Evolutionary conservation across 2,113 vertebrate genomes (phyloP).

Genomic region (Theristicus caerulescens): DNA sequence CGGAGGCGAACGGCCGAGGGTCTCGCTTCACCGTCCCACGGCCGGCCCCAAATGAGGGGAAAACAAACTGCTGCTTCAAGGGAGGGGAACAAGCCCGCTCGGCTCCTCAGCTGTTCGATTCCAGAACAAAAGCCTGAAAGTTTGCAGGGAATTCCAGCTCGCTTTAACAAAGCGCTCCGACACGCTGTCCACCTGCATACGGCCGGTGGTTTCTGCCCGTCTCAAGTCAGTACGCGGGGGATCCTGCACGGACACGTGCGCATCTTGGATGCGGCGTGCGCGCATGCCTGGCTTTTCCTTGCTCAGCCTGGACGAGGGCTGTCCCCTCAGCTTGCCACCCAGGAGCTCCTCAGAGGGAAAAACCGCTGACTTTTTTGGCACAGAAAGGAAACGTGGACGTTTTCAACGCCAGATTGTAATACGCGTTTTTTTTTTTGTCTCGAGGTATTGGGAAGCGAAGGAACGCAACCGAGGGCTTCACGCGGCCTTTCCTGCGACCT

Average conservation of each 20-base stretch:
- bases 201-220: not conserved
- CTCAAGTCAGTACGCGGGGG: not conserved
- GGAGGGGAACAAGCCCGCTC: not conserved
- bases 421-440: rapidly evolving
- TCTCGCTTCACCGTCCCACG: rapidly evolving
- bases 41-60: not conserved
- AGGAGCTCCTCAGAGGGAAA: not conserved
- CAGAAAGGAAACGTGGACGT: rapidly evolving
- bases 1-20: not conserved
- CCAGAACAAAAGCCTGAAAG: not conserved
- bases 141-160: too few species aligned
- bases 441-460: not conserved
- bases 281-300: rapidly evolving
- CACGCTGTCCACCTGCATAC: rapidly evolving
- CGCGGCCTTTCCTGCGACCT: not conserved
- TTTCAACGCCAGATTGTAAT: rapidly evolving
- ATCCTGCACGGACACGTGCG: not conserved
- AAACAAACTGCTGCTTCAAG: not conserved
- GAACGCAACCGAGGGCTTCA: not conserved
- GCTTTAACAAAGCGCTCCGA: not conserved
- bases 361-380: too few species aligned
- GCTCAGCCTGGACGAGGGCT: not conserved
- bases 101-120: too few species aligned
- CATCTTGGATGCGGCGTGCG: rapidly evolving
- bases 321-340: not conserved